These are phyloP conservation scores for Tiaroga cobitis DNA, from an alignment of 2,797 vertebrate species.

Conservation along the genomic window DNA sequence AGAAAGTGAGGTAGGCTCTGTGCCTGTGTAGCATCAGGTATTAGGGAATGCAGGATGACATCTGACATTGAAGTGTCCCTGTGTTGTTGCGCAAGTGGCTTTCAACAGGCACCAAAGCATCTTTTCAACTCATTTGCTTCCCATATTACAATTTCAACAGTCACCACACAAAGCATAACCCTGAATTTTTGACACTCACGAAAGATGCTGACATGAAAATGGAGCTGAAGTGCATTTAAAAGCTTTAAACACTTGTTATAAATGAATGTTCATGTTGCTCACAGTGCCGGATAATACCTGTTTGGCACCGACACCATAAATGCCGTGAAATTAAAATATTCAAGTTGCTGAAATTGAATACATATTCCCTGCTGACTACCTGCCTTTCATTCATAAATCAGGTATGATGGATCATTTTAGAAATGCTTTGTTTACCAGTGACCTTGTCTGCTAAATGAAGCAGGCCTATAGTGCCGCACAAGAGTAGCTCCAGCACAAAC, in stretches of 20 bases:
- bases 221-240: constrained; percentile 13
- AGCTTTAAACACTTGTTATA: constrained; percentile 20
- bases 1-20: constrained; percentile 23
- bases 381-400: constrained; percentile 37
- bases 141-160: constrained; percentile 12
- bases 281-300: not conserved
- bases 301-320: not conserved
- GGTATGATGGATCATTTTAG: constrained; percentile 22
- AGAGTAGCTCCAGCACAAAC: constrained; percentile 25
- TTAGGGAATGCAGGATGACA: constrained; percentile 40
- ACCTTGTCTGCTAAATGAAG: constrained; percentile 33
- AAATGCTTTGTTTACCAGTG: constrained; percentile 21
- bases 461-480: not conserved
- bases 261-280: constrained; percentile 17
- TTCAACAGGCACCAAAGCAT: constrained; percentile 20
- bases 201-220: constrained; percentile 27
- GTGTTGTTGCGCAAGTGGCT: constrained; percentile 2
- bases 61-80: constrained; percentile 43
- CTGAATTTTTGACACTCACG: not conserved
- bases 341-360: constrained; percentile 21
- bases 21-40: constrained; percentile 27
- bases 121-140: constrained; percentile 29
- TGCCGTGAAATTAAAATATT: constrained; percentile 30
- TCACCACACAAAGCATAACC: constrained; percentile 19
- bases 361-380: constrained; percentile 13